Percentiles rank a stretch among this genome's conserved stretches.
Evolutionary conservation across 2,888 invertebrate genomes (phyloP).

Genomic region (Theristus sp.): DNA sequence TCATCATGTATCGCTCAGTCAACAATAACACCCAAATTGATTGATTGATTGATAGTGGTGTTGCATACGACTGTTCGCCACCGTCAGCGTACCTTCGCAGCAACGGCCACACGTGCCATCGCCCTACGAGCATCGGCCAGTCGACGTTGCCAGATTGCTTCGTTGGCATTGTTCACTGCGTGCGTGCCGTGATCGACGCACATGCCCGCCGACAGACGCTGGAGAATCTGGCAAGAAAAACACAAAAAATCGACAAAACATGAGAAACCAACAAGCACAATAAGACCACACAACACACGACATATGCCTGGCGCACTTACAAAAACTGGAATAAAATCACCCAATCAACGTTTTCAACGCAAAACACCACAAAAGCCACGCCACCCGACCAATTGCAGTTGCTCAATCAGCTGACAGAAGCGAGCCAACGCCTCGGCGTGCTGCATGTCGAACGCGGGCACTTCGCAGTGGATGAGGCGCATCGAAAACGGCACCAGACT

Average conservation of each 20-base stretch:
- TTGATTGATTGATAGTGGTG: no score
- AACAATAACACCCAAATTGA: no score
- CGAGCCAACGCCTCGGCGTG: not conserved
- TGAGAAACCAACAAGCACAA: no score
- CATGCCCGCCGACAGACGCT: not conserved
- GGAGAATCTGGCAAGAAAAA: no score
- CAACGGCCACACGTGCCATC: not conserved
- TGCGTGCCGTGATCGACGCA: not conserved
- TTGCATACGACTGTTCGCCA: no score
- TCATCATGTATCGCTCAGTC: no score
- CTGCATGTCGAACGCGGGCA: not conserved
- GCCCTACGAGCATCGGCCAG: not conserved
- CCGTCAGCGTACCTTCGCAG: not conserved
- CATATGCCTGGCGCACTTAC: no score
- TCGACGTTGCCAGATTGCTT: not conserved
- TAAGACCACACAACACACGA: no score
- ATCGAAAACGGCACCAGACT: slow-evolving; percentile 81
- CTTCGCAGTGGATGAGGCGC: slow-evolving; percentile 62
- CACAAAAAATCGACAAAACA: no score
- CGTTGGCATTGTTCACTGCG: not conserved
- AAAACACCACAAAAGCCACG: no score
- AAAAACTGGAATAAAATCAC: not conserved
- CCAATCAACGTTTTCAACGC: not conserved
- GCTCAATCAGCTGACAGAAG: not conserved
- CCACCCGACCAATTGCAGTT: no score